phyloP scores from a whole-genome alignment of 2,113 vertebrate genomes.

The Puma concolor region DNA sequence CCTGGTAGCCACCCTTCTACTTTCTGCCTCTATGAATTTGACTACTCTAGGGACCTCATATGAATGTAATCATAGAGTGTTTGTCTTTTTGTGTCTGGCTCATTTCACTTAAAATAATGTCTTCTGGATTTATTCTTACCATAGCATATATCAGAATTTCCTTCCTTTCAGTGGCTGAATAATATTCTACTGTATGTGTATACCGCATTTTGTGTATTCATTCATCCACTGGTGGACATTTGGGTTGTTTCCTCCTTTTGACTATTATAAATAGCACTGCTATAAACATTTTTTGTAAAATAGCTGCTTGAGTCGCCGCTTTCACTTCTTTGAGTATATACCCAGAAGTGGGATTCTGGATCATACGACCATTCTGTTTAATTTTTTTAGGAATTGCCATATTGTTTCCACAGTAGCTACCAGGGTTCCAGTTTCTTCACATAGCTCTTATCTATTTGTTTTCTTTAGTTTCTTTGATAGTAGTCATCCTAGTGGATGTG shows the following conservation, averaged over 20 bases:
- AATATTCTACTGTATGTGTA: neutral
- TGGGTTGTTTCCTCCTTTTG: no score
- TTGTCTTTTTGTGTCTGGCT: neutral
- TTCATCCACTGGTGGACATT: no score
- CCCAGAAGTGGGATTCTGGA: neutral
- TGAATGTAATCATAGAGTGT: neutral
- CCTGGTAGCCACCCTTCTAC: neutral
- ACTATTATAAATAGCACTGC: neutral
- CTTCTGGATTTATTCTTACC: neutral
- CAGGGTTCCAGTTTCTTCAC: neutral
- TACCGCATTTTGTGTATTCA: no score
- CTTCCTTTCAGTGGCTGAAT: neutral
- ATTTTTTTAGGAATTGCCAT: neutral
- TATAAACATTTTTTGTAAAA: neutral
- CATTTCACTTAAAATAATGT: neutral
- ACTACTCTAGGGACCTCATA: neutral
- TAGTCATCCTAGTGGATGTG: neutral
- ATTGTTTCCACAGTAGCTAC: no score
- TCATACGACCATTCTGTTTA: neutral
- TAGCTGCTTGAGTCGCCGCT: neutral
- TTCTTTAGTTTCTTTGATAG: neutral
- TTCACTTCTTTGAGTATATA: neutral
- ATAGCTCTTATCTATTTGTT: neutral
- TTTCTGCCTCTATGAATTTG: neutral
- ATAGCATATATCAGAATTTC: neutral